phyloP scores from a whole-genome alignment of 2,888 invertebrate genomes.

The Noctua janthina region DNA sequence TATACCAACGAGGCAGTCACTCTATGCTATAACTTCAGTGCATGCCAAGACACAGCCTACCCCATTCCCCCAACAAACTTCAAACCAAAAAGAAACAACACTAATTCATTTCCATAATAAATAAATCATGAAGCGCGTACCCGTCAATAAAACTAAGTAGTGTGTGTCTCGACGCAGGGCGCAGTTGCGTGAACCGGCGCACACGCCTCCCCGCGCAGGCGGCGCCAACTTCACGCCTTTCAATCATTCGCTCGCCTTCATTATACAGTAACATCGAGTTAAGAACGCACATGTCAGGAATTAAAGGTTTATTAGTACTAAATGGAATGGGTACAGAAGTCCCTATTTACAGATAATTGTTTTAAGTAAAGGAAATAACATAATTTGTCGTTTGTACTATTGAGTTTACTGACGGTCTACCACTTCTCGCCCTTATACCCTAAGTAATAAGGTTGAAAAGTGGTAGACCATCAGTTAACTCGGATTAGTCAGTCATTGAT shows the following conservation, averaged over 20 bases:
- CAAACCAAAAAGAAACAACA: neutral
- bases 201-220: constrained; percentile 75
- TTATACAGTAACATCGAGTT: constrained; percentile 43
- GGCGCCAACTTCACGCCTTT: constrained; percentile 70
- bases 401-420: too few species aligned
- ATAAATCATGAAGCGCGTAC: constrained; percentile 43
- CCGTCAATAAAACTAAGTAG: constrained; percentile 42
- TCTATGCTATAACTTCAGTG: neutral
- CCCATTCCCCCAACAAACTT: neutral
- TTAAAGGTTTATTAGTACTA: constrained; percentile 20
- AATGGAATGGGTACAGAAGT: neutral
- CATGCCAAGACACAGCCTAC: neutral
- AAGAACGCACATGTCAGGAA: constrained; percentile 31
- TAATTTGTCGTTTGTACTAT: neutral
- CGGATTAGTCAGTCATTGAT: neutral
- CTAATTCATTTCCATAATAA: constrained; percentile 27
- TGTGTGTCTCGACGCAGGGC: constrained; percentile 55
- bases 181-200: constrained; percentile 68
- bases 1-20: too few species aligned
- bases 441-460: too few species aligned
- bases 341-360: neutral
- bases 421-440: too few species aligned
- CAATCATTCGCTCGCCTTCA: constrained; percentile 67
- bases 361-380: neutral
- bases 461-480: neutral